phyloP scores from a whole-genome alignment of 2,888 invertebrate species.

The Teleiodes luculella region DNA sequence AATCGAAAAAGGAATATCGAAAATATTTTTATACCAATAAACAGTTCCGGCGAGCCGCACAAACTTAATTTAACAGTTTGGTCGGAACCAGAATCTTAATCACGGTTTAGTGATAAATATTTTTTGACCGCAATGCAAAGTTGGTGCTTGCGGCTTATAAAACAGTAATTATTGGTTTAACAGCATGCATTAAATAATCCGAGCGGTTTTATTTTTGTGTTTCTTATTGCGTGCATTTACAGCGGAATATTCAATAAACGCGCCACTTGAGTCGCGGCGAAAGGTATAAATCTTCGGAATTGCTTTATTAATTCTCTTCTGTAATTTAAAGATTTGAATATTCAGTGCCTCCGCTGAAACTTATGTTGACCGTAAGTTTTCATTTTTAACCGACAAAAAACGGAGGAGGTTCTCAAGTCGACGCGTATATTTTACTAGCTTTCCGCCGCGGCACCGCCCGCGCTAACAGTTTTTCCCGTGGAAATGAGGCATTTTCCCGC shows the following conservation, averaged over 20 bases:
- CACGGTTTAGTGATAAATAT: background rate
- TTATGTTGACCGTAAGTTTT: background rate
- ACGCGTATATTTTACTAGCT: too few species aligned
- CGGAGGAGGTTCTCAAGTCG: too few species aligned
- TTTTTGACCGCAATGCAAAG: constrained; percentile 5
- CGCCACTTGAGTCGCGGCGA: background rate
- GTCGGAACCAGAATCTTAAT: background rate
- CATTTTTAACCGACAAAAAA: too few species aligned
- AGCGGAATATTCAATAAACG: constrained; percentile 1
- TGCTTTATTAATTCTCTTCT: constrained; percentile 1
- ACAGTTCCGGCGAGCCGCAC: background rate
- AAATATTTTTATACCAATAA: constrained; percentile 4
- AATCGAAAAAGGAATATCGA: background rate
- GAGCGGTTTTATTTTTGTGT: constrained; percentile 1
- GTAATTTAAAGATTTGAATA: background rate
- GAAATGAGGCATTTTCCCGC: too few species aligned
- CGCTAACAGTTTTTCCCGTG: too few species aligned
- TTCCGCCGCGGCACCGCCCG: too few species aligned
- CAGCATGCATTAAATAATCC: constrained; percentile 7
- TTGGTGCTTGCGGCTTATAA: constrained; percentile 8
- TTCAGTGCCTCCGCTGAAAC: background rate
- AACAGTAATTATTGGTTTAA: constrained; percentile 16
- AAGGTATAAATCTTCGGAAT: constrained; percentile 3
- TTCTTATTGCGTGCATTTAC: constrained; percentile 4
- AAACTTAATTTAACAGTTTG: background rate